Percentiles rank a stretch among this genome's conserved stretches.
Conservation (phyloP, 2,888 invertebrate genomes). For the Heteropelma amictum region DNA sequence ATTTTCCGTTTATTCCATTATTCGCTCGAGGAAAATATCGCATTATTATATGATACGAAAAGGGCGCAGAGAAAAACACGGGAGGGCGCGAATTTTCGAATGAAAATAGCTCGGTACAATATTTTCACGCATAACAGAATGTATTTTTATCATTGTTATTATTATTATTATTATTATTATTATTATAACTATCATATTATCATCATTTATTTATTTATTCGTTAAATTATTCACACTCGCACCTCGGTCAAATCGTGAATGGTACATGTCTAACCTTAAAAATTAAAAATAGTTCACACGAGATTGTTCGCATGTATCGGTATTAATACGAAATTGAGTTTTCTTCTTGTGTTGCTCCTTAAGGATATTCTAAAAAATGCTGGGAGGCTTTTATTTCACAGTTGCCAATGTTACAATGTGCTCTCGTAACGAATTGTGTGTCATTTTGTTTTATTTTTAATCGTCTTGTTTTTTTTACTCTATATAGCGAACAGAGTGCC, state of each 20-base stretch:
- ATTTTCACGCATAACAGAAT: constrained; percentile 38
- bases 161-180: constrained; percentile 7
- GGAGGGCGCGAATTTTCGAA: constrained; percentile 27
- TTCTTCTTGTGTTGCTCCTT: not conserved
- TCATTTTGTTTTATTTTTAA: not conserved
- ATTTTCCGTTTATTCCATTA: constrained; percentile 15
- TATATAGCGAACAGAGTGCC: constrained; percentile 22
- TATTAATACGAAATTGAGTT: constrained; percentile 23
- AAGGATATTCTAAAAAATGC: constrained; percentile 41
- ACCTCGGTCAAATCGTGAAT: constrained; percentile 30
- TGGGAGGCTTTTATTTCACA: not conserved
- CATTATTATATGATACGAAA: not conserved
- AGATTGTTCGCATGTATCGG: constrained; percentile 26
- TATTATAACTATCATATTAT: not conserved
- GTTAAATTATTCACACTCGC: constrained; percentile 11
- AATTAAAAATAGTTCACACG: constrained; percentile 34
- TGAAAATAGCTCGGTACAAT: constrained; percentile 22
- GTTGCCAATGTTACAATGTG: constrained; percentile 34
- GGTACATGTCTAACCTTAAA: constrained; percentile 32
- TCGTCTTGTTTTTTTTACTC: not conserved
- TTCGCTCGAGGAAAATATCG: not conserved
- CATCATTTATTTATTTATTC: constrained; percentile 6
- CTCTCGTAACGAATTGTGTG: constrained; percentile 32
- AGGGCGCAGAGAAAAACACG: not conserved
- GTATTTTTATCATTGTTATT: constrained; percentile 34